Conservation (phyloP, 2,888 invertebrate genomes). For the Idaea aversata region DNA sequence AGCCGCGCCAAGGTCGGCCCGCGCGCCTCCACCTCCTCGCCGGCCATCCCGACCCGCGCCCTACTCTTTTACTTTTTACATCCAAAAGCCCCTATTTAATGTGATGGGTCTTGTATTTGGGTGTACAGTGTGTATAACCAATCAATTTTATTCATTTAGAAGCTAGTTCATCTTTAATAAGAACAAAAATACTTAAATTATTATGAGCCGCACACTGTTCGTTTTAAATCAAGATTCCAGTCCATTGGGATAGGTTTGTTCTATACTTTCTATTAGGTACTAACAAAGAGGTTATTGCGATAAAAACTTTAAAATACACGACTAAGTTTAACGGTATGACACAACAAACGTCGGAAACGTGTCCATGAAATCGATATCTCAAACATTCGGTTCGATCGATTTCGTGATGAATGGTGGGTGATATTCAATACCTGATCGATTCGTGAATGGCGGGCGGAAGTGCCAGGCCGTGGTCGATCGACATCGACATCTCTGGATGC, state of each 20-base stretch:
- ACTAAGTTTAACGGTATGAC: conserved; percentile 36
- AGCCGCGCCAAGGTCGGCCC: conserved; percentile 70
- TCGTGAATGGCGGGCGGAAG: conserved; percentile 73
- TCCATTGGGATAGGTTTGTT: background rate
- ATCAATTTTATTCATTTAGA: conserved; percentile 81
- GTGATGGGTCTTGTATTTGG: conserved; percentile 77
- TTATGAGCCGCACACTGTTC: background rate
- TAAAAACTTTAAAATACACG: conserved; percentile 22
- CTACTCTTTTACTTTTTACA: conserved; percentile 62
- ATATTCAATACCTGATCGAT: conserved; percentile 66
- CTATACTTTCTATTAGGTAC: background rate
- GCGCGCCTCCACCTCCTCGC: conserved; percentile 43
- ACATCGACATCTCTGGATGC: conserved; percentile 14
- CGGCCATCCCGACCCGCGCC: conserved; percentile 42
- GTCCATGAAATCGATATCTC: conserved; percentile 69
- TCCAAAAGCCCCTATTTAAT: conserved; percentile 76
- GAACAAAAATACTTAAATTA: background rate
- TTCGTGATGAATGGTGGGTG: conserved; percentile 68
- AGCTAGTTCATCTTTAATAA: background rate
- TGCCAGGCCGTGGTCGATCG: conserved; percentile 26
- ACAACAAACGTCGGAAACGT: conserved; percentile 46
- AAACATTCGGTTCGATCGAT: conserved; percentile 68
- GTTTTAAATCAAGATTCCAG: background rate
- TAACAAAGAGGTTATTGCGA: conserved; percentile 17
- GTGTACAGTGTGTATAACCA: conserved; percentile 80